These are phyloP conservation scores for Entomobrya multifasciata DNA, from an alignment of 2,888 invertebrate species.

Conservation along the genomic window DNA sequence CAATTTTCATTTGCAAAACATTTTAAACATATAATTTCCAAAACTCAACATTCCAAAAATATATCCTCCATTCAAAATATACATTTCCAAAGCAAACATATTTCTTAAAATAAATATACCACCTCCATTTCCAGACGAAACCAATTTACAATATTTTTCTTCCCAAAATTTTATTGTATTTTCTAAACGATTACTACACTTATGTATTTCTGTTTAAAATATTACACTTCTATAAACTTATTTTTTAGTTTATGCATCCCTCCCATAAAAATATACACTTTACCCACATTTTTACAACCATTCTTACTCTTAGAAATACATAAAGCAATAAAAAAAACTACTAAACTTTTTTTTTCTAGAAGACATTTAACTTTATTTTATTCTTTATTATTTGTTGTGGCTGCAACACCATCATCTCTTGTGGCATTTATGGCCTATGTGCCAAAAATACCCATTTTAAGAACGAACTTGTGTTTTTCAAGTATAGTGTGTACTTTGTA, in stretches of 20 bases:
- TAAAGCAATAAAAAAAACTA: background rate
- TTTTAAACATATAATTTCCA: background rate
- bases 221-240: background rate
- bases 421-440: constrained; percentile 32
- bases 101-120: background rate
- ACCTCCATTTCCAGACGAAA: background rate
- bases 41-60: background rate
- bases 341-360: background rate
- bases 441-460: constrained; percentile 62
- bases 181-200: too few relatives aligned
- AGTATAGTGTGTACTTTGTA: too few relatives aligned
- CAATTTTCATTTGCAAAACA: background rate
- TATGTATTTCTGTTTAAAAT: too few relatives aligned
- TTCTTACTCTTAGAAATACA: background rate
- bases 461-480: background rate
- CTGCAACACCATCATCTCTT: background rate
- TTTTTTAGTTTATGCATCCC: constrained; percentile 9
- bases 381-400: constrained; percentile 55
- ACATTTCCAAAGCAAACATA: background rate
- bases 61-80: background rate
- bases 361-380: constrained; percentile 28
- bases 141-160: background rate
- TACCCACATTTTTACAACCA: constrained; percentile 8
- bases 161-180: background rate
- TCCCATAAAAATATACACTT: constrained; percentile 6